Percentiles rank a stretch among this genome's conserved stretches.
Evolutionary conservation across 2,888 invertebrate species (phyloP).

Genomic region (Sphaerophoria taeniata): DNA sequence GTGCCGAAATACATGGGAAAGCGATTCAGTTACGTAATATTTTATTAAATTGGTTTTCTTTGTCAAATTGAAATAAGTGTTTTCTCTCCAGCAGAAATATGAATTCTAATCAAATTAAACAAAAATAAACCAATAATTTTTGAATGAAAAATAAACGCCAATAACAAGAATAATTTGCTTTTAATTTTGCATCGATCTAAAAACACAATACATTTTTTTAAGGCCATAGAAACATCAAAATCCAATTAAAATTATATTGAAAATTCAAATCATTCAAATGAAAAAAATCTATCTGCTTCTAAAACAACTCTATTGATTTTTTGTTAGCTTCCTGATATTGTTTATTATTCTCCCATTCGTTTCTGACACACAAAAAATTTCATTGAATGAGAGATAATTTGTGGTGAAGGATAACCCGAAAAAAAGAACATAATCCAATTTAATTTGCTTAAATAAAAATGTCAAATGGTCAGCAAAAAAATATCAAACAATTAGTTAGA

Average conservation of each 20-base stretch:
- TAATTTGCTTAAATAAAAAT: neutral
- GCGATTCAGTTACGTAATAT: too few species aligned
- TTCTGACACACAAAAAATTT: constrained; percentile 20
- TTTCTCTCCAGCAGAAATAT: too few species aligned
- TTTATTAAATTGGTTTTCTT: too few species aligned
- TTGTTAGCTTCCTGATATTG: constrained; percentile 23
- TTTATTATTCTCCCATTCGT: constrained; percentile 51
- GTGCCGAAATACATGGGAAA: too few species aligned
- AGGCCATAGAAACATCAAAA: neutral
- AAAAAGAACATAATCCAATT: constrained; percentile 35
- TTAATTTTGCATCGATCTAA: too few species aligned
- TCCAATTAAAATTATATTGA: constrained; percentile 26
- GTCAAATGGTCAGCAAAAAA: neutral
- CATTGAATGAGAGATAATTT: constrained; percentile 32
- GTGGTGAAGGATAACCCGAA: constrained; percentile 5
- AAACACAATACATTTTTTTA: too few species aligned
- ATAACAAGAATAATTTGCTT: too few species aligned
- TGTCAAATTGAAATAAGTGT: too few species aligned
- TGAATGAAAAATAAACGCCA: too few species aligned
- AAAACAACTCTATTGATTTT: constrained; percentile 31
- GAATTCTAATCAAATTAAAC: too few species aligned
- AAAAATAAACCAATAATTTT: too few species aligned
- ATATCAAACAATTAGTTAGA: neutral
- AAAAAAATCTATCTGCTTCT: neutral
- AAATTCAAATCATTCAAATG: neutral